Base-by-base conservation (phyloP, 1,140 invertebrate species). In the Harlomillsia oculata region DNA sequence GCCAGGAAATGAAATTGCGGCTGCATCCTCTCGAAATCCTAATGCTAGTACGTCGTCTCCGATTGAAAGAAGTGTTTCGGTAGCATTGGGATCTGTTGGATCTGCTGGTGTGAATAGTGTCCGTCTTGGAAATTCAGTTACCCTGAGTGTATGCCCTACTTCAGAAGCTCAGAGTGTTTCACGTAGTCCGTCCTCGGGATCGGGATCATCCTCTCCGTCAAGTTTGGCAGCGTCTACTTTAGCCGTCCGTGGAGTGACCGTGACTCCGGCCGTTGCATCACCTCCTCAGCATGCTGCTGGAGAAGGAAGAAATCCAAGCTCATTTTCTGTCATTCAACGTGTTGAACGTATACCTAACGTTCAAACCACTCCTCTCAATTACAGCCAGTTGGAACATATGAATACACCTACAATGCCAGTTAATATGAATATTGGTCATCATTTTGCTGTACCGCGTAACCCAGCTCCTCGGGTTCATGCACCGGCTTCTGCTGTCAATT, bases 171-270 rank as follows among this genome's bases (percentile, higher is more conserved):
- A 6, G 4, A 26, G 39, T 37, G 14, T 43, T 16, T 39, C 28
- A 11, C 39, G 40, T 25, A 39, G 54, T 30, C 48, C 32, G 11
- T 48, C 51, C 3, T 21, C 16, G 1, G 41, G 54, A 8, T 56
- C 54, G 30, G n/a, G 32, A 2, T 26, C 51, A 0, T 52, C 36
- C 2, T 23, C n/a, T n/a, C 11, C 56, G 6, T 21, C 30, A 5
- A 41, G 13, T 29, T 51, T 62, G 6, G 49, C 60, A n/a, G n/a
- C n/a, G 23, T 45, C 25, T 36, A 49, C 55, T 16, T 43, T 64
- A 32, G 64, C 64, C 1, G 48, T 53, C 13, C 25, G 63, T 13
- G 63, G 63, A 29, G 57, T 65, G 16, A 65, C 63, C 2, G 56
- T 65, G 1, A 60, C 59, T 5, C 63, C 63, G 6, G n/a, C n/a